phyloP scores from a whole-genome alignment of 2,113 vertebrate species.

The Psilopsiagon aymara region DNA sequence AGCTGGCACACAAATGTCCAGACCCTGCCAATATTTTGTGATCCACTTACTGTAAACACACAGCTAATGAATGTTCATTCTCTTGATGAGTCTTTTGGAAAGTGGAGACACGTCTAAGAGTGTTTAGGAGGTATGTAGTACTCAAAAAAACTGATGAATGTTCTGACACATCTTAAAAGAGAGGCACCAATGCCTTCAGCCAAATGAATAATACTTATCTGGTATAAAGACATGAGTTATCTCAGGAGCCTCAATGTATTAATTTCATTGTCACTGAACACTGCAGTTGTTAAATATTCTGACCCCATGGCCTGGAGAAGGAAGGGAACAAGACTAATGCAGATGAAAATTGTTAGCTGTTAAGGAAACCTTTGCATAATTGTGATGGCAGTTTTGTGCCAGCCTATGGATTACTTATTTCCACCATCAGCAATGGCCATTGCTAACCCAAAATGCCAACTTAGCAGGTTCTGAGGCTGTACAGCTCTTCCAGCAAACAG shows the following conservation, averaged over 20 bases:
- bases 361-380: not conserved
- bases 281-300: not conserved
- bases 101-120: not conserved
- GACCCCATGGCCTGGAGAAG: not conserved
- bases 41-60: conserved; percentile 60
- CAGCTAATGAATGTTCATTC: conserved; percentile 44
- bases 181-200: not conserved
- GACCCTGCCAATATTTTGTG: conserved; percentile 42
- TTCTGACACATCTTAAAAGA: conserved; percentile 15
- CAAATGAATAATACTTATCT: conserved; percentile 13
- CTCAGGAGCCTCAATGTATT: not conserved
- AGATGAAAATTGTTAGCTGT: not conserved
- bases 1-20: conserved; percentile 18
- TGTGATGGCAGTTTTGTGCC: not conserved
- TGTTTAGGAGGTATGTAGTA: not conserved
- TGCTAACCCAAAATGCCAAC: not conserved
- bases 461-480: not conserved
- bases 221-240: not conserved
- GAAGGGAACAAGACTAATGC: not conserved
- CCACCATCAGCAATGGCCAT: not conserved
- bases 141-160: not conserved
- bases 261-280: not conserved
- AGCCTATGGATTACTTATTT: not conserved
- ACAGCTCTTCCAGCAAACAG: not conserved
- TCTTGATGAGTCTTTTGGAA: conserved; percentile 42